Evolutionary conservation across 2,113 vertebrate species (phyloP).

Genomic region (Lates calcarifer): DNA sequence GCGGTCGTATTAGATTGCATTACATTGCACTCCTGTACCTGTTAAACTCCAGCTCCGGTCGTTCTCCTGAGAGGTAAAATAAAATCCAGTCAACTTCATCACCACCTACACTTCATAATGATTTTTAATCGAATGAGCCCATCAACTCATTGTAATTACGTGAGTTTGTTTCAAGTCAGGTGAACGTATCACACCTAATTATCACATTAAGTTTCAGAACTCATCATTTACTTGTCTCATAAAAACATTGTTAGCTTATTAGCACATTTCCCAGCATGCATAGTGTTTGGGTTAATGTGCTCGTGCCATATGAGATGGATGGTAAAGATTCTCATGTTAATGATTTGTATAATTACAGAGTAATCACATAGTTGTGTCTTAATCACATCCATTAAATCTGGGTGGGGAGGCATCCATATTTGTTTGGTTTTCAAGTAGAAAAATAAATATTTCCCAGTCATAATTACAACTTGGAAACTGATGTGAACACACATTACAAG

Average conservation of each 20-base stretch:
- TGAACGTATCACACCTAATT: too few species aligned
- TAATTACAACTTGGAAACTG: background rate
- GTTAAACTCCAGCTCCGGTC: background rate
- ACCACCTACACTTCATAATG: background rate
- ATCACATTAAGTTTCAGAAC: too few species aligned
- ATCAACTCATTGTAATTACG: background rate
- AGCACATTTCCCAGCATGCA: too few species aligned
- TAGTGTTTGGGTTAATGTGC: too few species aligned
- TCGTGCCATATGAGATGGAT: too few species aligned
- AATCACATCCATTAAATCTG: background rate
- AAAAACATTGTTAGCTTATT: too few species aligned
- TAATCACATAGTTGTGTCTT: background rate
- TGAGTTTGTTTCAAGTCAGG: too few species aligned
- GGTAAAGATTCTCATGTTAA: too few species aligned
- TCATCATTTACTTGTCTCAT: too few species aligned
- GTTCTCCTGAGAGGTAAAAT: background rate
- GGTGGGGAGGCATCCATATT: background rate
- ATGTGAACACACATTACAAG: too few species aligned
- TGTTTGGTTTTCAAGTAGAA: background rate
- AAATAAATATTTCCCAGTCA: background rate
- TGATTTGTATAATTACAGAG: background rate
- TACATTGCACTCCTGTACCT: background rate
- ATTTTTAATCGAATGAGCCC: too few species aligned
- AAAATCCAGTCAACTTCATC: background rate
- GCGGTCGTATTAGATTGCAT: conserved; percentile 5